These are phyloP conservation scores for Styela clava DNA, from an alignment of 23 tunicate genomes.

Conservation along the genomic window DNA sequence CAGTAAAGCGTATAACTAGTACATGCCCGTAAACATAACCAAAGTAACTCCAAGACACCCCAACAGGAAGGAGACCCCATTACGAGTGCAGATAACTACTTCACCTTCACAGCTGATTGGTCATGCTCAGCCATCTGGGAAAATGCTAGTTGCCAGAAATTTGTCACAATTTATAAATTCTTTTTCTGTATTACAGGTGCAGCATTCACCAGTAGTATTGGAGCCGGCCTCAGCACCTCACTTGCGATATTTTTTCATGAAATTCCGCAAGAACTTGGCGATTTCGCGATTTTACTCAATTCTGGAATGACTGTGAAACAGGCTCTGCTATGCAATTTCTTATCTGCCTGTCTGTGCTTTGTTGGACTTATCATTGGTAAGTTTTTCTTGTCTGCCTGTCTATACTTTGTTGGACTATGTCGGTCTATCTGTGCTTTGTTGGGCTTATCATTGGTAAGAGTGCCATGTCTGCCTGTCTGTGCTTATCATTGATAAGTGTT, in stretches of 20 bases:
- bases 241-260: constrained; percentile 89
- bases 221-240: constrained; percentile 76
- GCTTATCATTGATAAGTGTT: constrained; percentile 11
- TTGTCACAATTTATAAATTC: not conserved
- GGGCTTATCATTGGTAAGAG: constrained; percentile 70
- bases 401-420: not conserved
- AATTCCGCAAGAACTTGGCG: constrained; percentile 89
- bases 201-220: constrained; percentile 81
- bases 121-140: too few relatives aligned
- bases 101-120: too few relatives aligned
- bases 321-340: constrained; percentile 69
- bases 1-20: too few relatives aligned
- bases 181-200: constrained; percentile 55
- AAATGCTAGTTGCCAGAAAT: too few relatives aligned
- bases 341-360: constrained; percentile 81
- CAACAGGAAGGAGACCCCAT: too few relatives aligned
- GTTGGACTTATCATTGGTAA: constrained; percentile 75
- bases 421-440: constrained; percentile 68
- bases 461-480: not conserved
- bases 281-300: constrained; percentile 69
- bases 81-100: too few relatives aligned
- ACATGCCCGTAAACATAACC: too few relatives aligned
- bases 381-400: constrained; percentile 62
- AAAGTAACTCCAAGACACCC: too few relatives aligned
- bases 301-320: constrained; percentile 82